Evolutionary conservation across 1,140 invertebrate genomes (phyloP), one percentile per base, ranked within the genome.

Genomic region (Papilio helenus): DNA sequence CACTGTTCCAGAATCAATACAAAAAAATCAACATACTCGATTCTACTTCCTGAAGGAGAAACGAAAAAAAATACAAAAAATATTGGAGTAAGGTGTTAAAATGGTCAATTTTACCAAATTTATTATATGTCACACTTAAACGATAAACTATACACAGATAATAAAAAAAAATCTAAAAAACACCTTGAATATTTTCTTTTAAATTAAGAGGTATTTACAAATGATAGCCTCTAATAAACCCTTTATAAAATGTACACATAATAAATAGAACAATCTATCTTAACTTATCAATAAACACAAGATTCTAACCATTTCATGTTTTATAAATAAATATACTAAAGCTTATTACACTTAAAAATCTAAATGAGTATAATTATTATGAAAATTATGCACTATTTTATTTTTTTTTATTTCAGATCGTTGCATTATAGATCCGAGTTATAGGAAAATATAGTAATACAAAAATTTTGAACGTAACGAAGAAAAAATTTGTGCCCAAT

Each of bases 321-420:
- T 81, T 83, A 76, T 72, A 86, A 90, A 93, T 92, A 93, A 93
- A 92, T 92, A 92, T 79, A 81, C 90, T 93, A 92, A 89, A 89
- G 84, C 88, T 91, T 91, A 91, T 82, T 71, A 82, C 82, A 88
- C 85, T 86, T 89, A 90, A 65, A 76, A 34, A 46, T 85, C 85
- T 89, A 91, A 90, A 90, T 91, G 90, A 93, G 90, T 93, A 93
- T 90, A 91, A 89, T 91, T 90, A 92, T 93, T 88, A 90, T 91
- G 87, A 88, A 81, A 90, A 92, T 92, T 89, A 90, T 92, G 89
- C 86, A 79, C 83, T 87, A 83, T 80, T 58, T 65, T 68, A 81
- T 82, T 42, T 79, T 42, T 79, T 83, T 79, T 58, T 79, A 86
- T 81, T 81, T 84, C 83, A 87, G 81, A 88, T 85, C 85, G 80